phyloP scores from a whole-genome alignment of 2,888 invertebrate genomes.

The Melanargia galathea region DNA sequence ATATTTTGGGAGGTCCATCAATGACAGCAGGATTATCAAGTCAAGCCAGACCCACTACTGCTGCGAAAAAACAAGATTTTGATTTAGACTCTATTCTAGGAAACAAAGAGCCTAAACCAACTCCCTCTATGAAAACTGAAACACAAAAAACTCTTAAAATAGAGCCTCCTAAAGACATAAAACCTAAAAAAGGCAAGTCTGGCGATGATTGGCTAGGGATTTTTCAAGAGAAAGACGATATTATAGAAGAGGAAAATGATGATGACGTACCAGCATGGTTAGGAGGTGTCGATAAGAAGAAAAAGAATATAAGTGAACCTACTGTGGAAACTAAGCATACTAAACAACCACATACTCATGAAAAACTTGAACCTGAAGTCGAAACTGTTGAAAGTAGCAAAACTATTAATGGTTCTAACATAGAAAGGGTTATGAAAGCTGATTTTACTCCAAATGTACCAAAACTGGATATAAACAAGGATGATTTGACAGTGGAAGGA shows the following conservation, averaged over 20 bases:
- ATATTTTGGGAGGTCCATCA: constrained; percentile 78
- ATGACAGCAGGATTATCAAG: constrained; percentile 51
- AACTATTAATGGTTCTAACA: constrained; percentile 36
- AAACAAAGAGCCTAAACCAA: constrained; percentile 56
- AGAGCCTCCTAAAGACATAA: constrained; percentile 52
- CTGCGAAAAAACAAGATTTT: constrained; percentile 62
- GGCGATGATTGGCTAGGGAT: constrained; percentile 75
- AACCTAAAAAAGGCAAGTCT: constrained; percentile 55
- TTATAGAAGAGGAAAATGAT: constrained; percentile 53
- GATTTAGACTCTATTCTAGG: constrained; percentile 65
- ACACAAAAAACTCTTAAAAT: constrained; percentile 46
- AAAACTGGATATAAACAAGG: constrained; percentile 53
- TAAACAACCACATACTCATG: constrained; percentile 18
- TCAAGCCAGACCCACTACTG: constrained; percentile 52
- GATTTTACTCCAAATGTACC: constrained; percentile 39
- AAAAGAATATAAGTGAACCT: constrained; percentile 49
- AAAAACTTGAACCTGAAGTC: constrained; percentile 28
- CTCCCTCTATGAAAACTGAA: constrained; percentile 49
- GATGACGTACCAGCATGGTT: constrained; percentile 72
- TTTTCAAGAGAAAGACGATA: constrained; percentile 64
- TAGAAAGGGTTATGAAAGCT: constrained; percentile 36
- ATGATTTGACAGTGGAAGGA: constrained; percentile 78
- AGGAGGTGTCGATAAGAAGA: constrained; percentile 59
- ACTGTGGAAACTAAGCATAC: constrained; percentile 34
- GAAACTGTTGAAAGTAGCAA: constrained; percentile 35